phyloP scores from a whole-genome alignment of 2,113 vertebrate species.

The Dascyllus trimaculatus region DNA sequence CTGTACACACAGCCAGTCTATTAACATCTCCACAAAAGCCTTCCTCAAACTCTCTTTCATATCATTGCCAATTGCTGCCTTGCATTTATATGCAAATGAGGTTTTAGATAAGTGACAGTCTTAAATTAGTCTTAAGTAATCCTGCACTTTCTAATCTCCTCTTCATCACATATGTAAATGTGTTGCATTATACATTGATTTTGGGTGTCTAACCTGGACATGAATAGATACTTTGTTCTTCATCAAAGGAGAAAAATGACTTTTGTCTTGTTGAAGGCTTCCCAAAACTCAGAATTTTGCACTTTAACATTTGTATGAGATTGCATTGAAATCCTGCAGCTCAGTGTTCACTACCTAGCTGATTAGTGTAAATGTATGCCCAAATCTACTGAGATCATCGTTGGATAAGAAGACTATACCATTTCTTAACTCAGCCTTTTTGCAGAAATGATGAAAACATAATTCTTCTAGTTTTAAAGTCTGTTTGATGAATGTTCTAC shows the following conservation, averaged over 20 bases:
- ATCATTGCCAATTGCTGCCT: background rate
- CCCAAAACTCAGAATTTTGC: background rate
- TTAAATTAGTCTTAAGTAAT: constrained; percentile 15
- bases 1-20: background rate
- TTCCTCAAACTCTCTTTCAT: background rate
- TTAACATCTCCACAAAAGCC: constrained; percentile 2
- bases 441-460: background rate
- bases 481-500: constrained; percentile 37
- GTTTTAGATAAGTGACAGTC: constrained; percentile 24
- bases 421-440: constrained; percentile 15
- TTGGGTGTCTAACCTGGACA: background rate
- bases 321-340: background rate
- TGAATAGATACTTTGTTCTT: no score
- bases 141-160: constrained; percentile 1
- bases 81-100: constrained; percentile 33
- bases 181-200: background rate
- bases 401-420: background rate
- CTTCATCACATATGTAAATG: constrained; percentile 23
- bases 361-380: constrained; percentile 25
- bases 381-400: background rate
- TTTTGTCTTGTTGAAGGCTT: constrained; percentile 12
- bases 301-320: no score
- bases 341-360: background rate
- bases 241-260: background rate
- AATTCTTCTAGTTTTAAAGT: constrained; percentile 18